Base-by-base conservation (phyloP, 2,797 vertebrate species). In the Nyctibius grandis region DNA sequence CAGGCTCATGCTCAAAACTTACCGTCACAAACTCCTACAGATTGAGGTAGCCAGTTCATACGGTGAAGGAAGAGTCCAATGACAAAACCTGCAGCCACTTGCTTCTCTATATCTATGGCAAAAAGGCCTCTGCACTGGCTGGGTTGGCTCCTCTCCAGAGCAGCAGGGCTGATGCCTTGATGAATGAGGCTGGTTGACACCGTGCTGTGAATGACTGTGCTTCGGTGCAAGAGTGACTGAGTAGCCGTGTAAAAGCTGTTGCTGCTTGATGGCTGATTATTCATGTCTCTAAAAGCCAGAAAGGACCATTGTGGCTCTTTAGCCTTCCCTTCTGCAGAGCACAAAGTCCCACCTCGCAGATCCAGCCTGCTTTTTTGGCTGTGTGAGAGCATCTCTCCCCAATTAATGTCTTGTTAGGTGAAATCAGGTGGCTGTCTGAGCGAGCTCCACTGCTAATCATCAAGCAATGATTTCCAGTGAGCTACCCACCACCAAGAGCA, bases 1-100 rank as follows among this genome's bases (percentile, higher is more conserved):
- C 84, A 97, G 97, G 94, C 97, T 51, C 10, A 31, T 99, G 63
- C 97, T 96, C 48, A 98, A 97, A 68, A 97, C 96, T 38, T 99
- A 98, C 78, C 98, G 98, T 16, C 98, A 98, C 70, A 98, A 99
- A 61, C 80, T 99, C 50, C 89, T 83, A 10, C 93, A 98, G 57
- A 98, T 98, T 3, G 98, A 99, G 98, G 99, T 99, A 91, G 8
- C 9, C 57, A 14, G 9, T 5, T 36, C 26, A 16, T 12, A 6
- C 2, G 6, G 25, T 12, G 17, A 17, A n/a, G 34, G 28, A 40
- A 42, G 16, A 74, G 33, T 6, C 31, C 34, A 14, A 8, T 8
- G n/a, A 31, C 67, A n/a, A 78, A 54, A 47, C n/a, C 36, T 50
- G 13, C 31, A 38, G 67, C 34, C 5, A 0, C 9, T 73, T 57